Evolutionary conservation across 2,113 vertebrate species (phyloP).

Genomic region (Stictonetta naevosa): DNA sequence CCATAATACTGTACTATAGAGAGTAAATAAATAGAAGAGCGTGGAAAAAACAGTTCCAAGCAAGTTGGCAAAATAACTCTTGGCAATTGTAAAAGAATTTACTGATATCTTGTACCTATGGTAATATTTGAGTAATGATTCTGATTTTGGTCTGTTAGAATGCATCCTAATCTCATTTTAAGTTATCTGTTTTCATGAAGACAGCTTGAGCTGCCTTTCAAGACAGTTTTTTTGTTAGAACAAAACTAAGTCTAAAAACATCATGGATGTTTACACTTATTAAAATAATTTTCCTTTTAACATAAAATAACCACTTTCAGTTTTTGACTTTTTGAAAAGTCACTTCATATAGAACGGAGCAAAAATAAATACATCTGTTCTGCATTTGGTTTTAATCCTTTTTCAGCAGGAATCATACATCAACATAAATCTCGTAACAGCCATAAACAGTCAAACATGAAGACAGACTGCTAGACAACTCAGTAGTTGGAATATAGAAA

Average conservation of each 20-base stretch:
- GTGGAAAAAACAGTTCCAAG: not conserved
- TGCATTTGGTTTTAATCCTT: not conserved
- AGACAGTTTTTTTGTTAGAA: not conserved
- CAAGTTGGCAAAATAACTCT: not conserved
- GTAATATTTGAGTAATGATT: not conserved
- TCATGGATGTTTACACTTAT: not conserved
- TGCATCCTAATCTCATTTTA: not conserved
- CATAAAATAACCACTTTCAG: not conserved
- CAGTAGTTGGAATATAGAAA: not conserved
- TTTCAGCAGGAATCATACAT: not conserved
- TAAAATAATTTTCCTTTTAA: not conserved
- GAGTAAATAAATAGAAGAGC: not conserved
- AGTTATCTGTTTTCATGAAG: not conserved
- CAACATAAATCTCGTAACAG: not conserved
- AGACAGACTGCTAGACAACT: not conserved
- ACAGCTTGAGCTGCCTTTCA: not conserved
- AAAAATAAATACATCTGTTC: slow-evolving; percentile 19
- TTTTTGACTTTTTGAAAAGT: not conserved
- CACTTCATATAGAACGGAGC: not conserved
- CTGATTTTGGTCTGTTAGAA: not conserved
- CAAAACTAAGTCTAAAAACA: not conserved
- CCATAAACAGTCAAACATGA: not conserved
- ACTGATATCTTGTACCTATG: not conserved
- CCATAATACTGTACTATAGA: not conserved
- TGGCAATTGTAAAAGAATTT: not conserved